phyloP scores from a whole-genome alignment of 2,888 invertebrate genomes.

The Trachelus tabidus region DNA sequence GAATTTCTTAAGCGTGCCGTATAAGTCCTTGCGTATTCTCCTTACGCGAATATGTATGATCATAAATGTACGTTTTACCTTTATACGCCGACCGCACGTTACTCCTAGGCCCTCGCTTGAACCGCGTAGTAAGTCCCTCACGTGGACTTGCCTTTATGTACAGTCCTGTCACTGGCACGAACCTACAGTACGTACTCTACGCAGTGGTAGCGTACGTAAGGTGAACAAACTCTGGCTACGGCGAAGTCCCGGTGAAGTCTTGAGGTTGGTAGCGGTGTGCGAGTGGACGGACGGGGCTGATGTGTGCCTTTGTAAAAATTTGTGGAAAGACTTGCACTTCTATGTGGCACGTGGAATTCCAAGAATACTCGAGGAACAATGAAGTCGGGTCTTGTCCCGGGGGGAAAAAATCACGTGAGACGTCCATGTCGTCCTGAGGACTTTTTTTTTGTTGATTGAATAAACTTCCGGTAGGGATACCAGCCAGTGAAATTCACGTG shows the following conservation, averaged over 20 bases:
- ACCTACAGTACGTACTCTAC: not conserved
- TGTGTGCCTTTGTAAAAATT: not conserved
- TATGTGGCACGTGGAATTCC: not conserved
- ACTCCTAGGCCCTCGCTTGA: not conserved
- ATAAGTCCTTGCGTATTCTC: not conserved
- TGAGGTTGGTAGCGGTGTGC: not conserved
- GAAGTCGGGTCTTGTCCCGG: not conserved
- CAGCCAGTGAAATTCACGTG: not conserved
- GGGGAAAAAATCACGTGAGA: not conserved
- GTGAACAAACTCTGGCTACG: constrained; percentile 3
- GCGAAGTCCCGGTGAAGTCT: not conserved
- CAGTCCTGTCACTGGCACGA: constrained; percentile 3
- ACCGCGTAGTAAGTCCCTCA: not conserved
- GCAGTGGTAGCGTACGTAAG: not conserved
- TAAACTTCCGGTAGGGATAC: not conserved
- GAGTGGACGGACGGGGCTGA: not conserved
- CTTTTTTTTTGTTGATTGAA: not conserved
- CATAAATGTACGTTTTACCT: not conserved
- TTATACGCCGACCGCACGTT: not conserved
- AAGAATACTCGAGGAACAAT: not conserved
- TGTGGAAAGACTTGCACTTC: not conserved
- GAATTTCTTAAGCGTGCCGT: not conserved
- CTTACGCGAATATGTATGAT: not conserved
- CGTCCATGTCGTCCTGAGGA: not conserved
- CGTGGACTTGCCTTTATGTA: not conserved